These are phyloP conservation scores for Dipodomys stephensi DNA, from an alignment of 2,113 vertebrate species.

Conservation along the genomic window DNA sequence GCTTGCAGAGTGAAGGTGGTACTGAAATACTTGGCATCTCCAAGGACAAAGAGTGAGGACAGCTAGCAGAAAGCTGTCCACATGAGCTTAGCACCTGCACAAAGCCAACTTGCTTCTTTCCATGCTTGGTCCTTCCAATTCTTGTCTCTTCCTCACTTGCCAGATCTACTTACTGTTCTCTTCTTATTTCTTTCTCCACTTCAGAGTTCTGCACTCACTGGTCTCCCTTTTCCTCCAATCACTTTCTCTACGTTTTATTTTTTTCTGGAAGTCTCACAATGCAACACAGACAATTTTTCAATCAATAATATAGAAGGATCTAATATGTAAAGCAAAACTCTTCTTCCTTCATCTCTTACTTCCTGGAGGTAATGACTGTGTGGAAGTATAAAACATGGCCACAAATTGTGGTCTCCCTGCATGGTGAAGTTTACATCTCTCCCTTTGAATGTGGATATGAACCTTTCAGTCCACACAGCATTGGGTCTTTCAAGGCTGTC, in stretches of 20 bases:
- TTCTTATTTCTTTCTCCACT: background rate
- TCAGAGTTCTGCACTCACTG: background rate
- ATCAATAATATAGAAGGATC: background rate
- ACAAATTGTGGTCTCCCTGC: background rate
- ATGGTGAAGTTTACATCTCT: background rate
- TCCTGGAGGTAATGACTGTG: background rate
- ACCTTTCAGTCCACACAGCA: background rate
- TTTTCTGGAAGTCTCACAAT: slow-evolving; percentile 10
- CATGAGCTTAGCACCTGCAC: no score
- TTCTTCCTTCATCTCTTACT: background rate
- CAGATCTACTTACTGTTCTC: background rate
- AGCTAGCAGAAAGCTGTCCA: background rate
- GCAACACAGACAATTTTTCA: background rate
- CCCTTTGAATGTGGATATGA: background rate
- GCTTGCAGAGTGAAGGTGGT: background rate
- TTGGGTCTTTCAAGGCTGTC: background rate
- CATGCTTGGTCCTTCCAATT: background rate
- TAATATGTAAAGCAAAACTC: slow-evolving; percentile 1
- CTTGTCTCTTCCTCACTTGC: background rate
- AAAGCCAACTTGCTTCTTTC: background rate
- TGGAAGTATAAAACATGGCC: background rate
- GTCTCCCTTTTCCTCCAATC: background rate
- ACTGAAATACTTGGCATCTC: background rate
- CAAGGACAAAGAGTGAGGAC: background rate
- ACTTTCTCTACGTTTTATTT: slow-evolving; percentile 12